These are phyloP conservation scores for Epinephelus malabaricus DNA, from an alignment of 2,797 vertebrate species.

Conservation along the genomic window DNA sequence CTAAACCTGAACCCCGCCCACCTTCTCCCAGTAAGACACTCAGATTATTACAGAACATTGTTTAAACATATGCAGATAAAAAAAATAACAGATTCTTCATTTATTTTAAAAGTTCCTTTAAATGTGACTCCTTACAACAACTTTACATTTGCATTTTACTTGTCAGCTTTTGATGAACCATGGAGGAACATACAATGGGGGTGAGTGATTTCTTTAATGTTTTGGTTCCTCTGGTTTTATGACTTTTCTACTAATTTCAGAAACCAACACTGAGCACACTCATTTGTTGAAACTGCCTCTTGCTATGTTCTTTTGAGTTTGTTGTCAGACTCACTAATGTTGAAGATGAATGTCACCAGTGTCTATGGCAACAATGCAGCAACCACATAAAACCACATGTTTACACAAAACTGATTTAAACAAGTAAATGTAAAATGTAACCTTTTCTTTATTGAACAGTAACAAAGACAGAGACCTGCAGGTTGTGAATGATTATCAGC, in stretches of 20 bases:
- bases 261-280: background rate
- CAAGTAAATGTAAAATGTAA: too few species aligned
- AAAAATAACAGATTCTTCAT: background rate
- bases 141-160: background rate
- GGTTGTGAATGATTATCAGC: background rate
- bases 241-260: background rate
- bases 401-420: background rate
- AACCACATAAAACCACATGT: too few species aligned
- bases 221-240: background rate
- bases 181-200: background rate
- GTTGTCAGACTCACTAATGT: background rate
- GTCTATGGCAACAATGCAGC: background rate
- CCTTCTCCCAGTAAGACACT: background rate
- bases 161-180: background rate
- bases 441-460: background rate
- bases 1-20: background rate
- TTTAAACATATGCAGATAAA: background rate
- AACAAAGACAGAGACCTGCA: background rate
- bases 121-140: background rate
- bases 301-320: background rate
- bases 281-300: background rate
- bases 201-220: conserved; percentile 1
- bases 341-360: fast-evolving
- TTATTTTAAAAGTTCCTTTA: background rate
- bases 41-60: background rate